A percentile compares a stretch with the other conserved stretches of the same genome.
These are phyloP conservation scores for Pseudococcus jackbeardsleyi DNA, from an alignment of 2,888 invertebrate genomes.

Conservation along the genomic window DNA sequence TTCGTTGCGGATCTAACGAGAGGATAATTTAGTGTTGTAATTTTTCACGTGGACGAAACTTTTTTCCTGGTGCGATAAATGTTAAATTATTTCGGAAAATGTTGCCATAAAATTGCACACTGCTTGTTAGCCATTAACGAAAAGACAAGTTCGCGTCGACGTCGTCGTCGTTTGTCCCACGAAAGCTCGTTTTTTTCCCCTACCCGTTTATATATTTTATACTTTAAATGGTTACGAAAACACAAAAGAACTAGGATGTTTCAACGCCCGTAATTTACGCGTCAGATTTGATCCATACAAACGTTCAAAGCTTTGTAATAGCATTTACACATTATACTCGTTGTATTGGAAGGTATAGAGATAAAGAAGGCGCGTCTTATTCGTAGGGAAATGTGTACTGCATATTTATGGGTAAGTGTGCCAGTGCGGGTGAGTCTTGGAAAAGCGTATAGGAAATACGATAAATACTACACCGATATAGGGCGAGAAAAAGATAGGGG, in stretches of 20 bases:
- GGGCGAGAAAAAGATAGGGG: not conserved
- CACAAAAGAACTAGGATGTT: constrained; percentile 47
- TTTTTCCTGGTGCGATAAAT: constrained; percentile 51
- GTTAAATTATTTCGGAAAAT: constrained; percentile 45
- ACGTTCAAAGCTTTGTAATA: constrained; percentile 34
- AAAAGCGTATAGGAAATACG: not conserved
- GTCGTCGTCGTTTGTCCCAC: constrained; percentile 27
- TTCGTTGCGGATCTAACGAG: constrained; percentile 16
- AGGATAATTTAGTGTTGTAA: constrained; percentile 3
- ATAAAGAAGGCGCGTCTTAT: not conserved
- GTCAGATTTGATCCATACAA: constrained; percentile 25
- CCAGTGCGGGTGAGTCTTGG: not conserved
- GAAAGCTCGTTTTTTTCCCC: not conserved
- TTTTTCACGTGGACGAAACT: constrained; percentile 43
- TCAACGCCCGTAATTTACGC: constrained; percentile 35
- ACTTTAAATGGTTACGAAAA: constrained; percentile 45
- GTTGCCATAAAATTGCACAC: constrained; percentile 27
- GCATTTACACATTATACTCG: constrained; percentile 1
- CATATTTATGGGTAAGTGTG: not conserved
- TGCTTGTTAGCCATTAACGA: constrained; percentile 41
- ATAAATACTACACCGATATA: not conserved
- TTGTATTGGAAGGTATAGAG: not conserved
- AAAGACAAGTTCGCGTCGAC: constrained; percentile 37
- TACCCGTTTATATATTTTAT: not conserved
- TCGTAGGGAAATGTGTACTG: not conserved